These are phyloP conservation scores for Oscheius sp. DNA, from an alignment of 2,888 invertebrate genomes.

Conservation along the genomic window DNA sequence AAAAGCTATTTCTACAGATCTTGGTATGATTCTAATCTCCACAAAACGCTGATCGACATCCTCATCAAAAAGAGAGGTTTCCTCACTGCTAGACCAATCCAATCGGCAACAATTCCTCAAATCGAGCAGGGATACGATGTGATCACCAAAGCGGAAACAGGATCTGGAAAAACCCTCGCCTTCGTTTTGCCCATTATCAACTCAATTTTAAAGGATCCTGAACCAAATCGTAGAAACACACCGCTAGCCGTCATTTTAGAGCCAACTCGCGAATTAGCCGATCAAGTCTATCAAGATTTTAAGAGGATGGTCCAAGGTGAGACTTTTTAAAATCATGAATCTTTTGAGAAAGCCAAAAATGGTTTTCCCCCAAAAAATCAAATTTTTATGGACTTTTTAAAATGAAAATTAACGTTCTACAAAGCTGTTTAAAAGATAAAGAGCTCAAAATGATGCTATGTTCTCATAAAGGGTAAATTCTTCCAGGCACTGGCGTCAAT, in stretches of 20 bases:
- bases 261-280: slow-evolving; percentile 89
- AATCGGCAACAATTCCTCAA: slow-evolving; percentile 87
- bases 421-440: too few relatives aligned
- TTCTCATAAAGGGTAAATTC: too few relatives aligned
- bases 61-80: slow-evolving; percentile 75
- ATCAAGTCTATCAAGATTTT: slow-evolving; percentile 79
- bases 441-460: too few relatives aligned
- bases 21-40: slow-evolving; percentile 48
- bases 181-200: slow-evolving; percentile 89
- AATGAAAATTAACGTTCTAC: too few relatives aligned
- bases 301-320: slow-evolving; percentile 3
- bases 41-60: slow-evolving; percentile 31
- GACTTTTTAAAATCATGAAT: too few relatives aligned
- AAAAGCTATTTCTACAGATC: slow-evolving; percentile 26
- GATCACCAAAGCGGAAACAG: slow-evolving; percentile 97
- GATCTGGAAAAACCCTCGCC: slow-evolving; percentile 96
- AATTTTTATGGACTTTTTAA: too few relatives aligned
- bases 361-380: slow-evolving; percentile 7
- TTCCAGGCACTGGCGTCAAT: slow-evolving; percentile 38
- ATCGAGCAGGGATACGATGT: slow-evolving; percentile 79
- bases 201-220: slow-evolving; percentile 53
- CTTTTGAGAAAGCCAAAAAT: neutral
- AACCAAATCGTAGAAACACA: slow-evolving; percentile 71
- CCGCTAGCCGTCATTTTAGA: slow-evolving; percentile 85
- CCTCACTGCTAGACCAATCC: slow-evolving; percentile 87